Evolutionary conservation across 2,113 vertebrate species (phyloP).

Genomic region (Odocoileus virginianus): DNA sequence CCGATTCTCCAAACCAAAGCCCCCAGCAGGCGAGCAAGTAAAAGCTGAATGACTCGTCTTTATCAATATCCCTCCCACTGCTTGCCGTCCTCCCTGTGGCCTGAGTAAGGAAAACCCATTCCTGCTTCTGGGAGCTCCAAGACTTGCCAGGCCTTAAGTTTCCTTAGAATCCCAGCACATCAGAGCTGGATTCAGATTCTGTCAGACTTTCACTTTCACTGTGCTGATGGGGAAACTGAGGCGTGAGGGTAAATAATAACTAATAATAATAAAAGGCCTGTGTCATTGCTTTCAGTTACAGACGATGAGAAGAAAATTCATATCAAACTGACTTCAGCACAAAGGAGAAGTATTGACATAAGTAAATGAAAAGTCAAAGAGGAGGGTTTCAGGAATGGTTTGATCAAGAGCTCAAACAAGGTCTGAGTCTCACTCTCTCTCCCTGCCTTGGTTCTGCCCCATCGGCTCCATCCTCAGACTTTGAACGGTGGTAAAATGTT

Average conservation of each 20-base stretch:
- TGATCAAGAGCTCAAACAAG: background rate
- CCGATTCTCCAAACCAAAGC: background rate
- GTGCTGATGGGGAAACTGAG: background rate
- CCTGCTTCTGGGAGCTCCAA: background rate
- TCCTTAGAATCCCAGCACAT: background rate
- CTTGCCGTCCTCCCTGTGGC: fast-evolving
- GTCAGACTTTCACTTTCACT: background rate
- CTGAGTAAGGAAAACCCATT: background rate
- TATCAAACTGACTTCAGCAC: background rate
- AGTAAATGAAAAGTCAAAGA: background rate
- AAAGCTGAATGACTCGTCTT: background rate
- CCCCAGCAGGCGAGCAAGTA: background rate
- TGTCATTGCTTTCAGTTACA: background rate
- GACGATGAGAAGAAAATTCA: background rate
- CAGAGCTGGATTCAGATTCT: background rate
- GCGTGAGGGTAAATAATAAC: background rate
- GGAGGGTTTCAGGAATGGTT: background rate
- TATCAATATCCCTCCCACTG: background rate
- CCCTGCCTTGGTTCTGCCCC: background rate
- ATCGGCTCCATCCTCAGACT: background rate
- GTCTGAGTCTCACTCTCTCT: background rate
- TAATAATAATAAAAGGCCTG: background rate
- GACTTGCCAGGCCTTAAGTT: background rate
- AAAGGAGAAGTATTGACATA: background rate
- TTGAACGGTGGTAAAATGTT: background rate